phyloP scores from a whole-genome alignment of 2,888 invertebrate species.

The Pyrochroa serraticornis region DNA sequence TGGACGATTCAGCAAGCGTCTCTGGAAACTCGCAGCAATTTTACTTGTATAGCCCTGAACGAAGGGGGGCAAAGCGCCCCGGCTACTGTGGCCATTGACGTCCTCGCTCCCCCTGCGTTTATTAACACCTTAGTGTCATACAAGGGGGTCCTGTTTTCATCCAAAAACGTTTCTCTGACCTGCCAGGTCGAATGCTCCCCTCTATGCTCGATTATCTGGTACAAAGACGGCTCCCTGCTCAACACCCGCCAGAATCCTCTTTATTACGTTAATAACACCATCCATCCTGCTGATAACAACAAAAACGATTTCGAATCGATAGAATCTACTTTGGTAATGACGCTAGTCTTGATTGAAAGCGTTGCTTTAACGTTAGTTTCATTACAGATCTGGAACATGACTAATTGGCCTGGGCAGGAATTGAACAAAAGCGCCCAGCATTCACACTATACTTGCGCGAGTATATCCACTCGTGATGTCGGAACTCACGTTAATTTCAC shows the following conservation, averaged over 20 bases:
- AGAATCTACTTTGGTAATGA: constrained; percentile 77
- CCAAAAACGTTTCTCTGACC: constrained; percentile 70
- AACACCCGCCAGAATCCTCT: constrained; percentile 63
- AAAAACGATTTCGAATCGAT: constrained; percentile 90
- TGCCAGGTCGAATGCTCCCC: constrained; percentile 92
- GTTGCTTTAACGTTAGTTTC: neutral
- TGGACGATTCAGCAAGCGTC: constrained; percentile 85
- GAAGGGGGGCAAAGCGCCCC: constrained; percentile 80
- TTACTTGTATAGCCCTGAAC: constrained; percentile 86
- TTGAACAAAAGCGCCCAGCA: constrained; percentile 79
- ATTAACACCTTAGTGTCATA: constrained; percentile 81
- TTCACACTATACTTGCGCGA: constrained; percentile 83
- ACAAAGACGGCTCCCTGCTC: constrained; percentile 76
- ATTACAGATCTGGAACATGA: constrained; percentile 80
- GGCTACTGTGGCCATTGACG: constrained; percentile 72
- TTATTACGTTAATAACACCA: constrained; percentile 72
- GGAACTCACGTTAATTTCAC: constrained; percentile 83
- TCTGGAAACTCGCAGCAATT: constrained; percentile 85
- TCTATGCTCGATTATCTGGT: constrained; percentile 83
- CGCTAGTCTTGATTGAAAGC: neutral
- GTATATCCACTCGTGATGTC: constrained; percentile 72
- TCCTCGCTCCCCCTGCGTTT: constrained; percentile 85
- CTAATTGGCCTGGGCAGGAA: constrained; percentile 79
- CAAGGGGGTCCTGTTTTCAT: constrained; percentile 79
- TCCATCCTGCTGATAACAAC: constrained; percentile 74